A percentile compares a stretch with the other conserved stretches of the same genome.
Evolutionary conservation across 2,888 invertebrate genomes (phyloP).

Genomic region (Nebria brevicollis): DNA sequence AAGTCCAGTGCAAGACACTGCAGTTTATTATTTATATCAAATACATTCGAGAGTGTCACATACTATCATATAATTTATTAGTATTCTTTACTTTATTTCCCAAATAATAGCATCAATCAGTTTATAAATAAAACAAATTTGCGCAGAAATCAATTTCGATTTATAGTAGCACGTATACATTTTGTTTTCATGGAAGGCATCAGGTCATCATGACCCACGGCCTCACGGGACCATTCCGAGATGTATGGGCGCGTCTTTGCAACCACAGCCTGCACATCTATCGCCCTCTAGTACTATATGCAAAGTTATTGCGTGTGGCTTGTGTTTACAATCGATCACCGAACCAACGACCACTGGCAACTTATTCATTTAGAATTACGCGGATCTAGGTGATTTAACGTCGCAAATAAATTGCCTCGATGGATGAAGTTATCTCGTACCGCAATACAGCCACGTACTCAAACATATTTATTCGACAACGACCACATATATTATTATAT

Average conservation of each 20-base stretch:
- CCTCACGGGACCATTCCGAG: conserved; percentile 49
- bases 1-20: too few species aligned
- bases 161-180: background rate
- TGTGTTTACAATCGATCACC: background rate
- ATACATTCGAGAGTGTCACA: too few species aligned
- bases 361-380: conserved; percentile 21
- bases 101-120: too few species aligned
- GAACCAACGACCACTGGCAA: background rate
- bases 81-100: too few species aligned
- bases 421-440: background rate
- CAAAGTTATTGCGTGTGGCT: background rate
- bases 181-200: background rate
- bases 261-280: conserved; percentile 59
- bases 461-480: background rate
- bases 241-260: conserved; percentile 58
- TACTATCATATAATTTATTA: too few species aligned
- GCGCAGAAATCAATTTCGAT: background rate
- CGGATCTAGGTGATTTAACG: conserved; percentile 22
- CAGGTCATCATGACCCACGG: background rate
- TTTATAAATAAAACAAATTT: background rate
- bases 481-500: too few species aligned
- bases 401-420: conserved; percentile 10
- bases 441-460: background rate
- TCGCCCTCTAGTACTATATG: conserved; percentile 51
- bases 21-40: too few species aligned